Conservation (phyloP, 2,888 invertebrate genomes). For the Colostygia pectinataria region DNA sequence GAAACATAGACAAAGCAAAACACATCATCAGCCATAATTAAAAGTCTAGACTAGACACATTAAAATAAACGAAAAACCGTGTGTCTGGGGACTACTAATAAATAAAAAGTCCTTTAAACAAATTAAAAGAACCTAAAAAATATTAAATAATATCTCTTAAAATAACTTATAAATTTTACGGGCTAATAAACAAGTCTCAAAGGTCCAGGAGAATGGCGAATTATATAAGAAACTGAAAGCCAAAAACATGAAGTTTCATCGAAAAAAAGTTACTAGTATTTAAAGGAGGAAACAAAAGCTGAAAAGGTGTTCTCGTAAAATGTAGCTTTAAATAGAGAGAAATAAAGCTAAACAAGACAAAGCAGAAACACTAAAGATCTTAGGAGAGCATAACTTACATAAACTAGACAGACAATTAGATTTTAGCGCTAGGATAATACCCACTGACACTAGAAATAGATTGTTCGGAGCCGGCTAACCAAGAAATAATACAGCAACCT, state of each 20-base stretch:
- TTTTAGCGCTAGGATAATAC: slow-evolving; percentile 1
- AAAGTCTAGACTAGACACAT: slow-evolving; percentile 10
- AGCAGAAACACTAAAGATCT: not conserved
- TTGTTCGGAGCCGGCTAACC: no score
- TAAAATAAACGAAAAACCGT: not conserved
- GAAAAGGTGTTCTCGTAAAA: no score
- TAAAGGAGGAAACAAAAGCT: no score
- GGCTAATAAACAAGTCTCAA: not conserved
- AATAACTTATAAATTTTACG: no score
- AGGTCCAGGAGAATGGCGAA: no score
- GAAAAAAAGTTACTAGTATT: no score
- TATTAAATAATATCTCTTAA: no score
- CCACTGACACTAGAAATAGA: slow-evolving; percentile 2
- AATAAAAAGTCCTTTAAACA: not conserved
- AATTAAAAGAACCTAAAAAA: not conserved
- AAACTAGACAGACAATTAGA: slow-evolving; percentile 6
- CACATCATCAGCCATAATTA: not conserved
- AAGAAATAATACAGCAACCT: no score
- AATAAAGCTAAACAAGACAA: not conserved
- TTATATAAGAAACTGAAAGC: no score
- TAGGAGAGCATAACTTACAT: slow-evolving; percentile 5
- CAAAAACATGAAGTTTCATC: no score
- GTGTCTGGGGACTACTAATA: not conserved
- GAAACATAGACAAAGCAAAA: not conserved
- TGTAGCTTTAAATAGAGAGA: not conserved